phyloP scores from a whole-genome alignment of 2,113 vertebrate species.

The Hippolais icterina region DNA sequence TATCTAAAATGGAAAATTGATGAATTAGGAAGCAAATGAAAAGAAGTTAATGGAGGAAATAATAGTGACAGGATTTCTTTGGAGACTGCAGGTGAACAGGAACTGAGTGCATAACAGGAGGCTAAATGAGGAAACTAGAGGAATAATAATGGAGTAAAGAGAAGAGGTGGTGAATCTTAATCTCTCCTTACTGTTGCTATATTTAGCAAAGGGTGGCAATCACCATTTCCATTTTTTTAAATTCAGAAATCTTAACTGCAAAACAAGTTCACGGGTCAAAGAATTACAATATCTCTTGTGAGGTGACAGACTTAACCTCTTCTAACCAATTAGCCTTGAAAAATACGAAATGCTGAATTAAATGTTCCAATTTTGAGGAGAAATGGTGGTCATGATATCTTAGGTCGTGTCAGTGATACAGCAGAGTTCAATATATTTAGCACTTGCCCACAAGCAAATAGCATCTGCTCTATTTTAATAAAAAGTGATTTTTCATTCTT shows the following conservation, averaged over 20 bases:
- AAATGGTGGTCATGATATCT: neutral
- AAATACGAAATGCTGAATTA: neutral
- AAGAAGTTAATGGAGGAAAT: neutral
- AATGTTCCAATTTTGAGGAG: neutral
- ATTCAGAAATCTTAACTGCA: neutral
- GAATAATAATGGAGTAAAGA: conserved; percentile 4
- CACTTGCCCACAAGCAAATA: neutral
- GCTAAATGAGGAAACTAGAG: conserved; percentile 6
- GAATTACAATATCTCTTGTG: conserved; percentile 10
- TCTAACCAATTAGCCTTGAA: conserved; percentile 8
- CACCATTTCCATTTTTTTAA: neutral
- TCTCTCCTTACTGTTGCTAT: neutral
- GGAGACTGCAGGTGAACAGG: neutral
- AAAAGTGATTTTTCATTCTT: neutral
- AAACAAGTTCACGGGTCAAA: conserved; percentile 24
- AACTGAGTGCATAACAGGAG: neutral
- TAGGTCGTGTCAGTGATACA: conserved; percentile 1
- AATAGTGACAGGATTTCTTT: neutral
- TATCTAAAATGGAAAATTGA: neutral
- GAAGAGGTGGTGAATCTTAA: neutral
- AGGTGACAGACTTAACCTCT: conserved; percentile 2
- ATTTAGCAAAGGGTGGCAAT: neutral
- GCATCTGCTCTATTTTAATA: neutral
- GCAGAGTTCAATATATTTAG: conserved; percentile 25
- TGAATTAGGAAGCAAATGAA: neutral